A percentile compares a stretch with the other conserved stretches of the same genome.
Conservation (phyloP, 1,140 invertebrate species). For the Drosophila neocordata region DNA sequence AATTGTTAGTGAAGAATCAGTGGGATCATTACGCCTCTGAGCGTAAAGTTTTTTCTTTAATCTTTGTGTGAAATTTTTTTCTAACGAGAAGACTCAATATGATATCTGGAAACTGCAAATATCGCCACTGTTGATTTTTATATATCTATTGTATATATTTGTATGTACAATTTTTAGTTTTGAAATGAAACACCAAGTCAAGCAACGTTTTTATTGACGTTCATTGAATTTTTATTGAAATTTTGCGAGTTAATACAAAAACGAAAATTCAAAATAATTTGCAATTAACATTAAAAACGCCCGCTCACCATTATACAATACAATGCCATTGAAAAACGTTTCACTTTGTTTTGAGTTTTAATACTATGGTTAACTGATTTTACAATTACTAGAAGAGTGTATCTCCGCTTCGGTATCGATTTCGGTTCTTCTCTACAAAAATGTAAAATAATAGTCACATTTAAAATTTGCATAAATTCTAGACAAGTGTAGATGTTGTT, state of each 20-base stretch:
- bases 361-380: slow-evolving; percentile 79
- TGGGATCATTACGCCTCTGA: no score
- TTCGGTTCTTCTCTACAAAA: slow-evolving; percentile 72
- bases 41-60: no score
- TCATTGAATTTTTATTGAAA: slow-evolving; percentile 78
- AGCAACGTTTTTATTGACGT: slow-evolving; percentile 51
- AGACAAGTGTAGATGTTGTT: slow-evolving; percentile 69
- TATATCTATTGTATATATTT: no score
- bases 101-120: no score
- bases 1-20: no score
- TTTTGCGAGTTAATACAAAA: slow-evolving; percentile 79
- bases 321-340: slow-evolving; percentile 72
- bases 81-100: no score
- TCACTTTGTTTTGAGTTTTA: slow-evolving; percentile 34
- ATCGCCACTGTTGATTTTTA: no score
- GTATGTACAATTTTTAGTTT: background rate
- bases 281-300: slow-evolving; percentile 75
- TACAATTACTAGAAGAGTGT: slow-evolving; percentile 71
- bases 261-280: slow-evolving; percentile 67
- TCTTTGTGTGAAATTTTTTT: no score
- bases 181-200: background rate
- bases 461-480: slow-evolving; percentile 77
- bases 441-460: slow-evolving; percentile 78
- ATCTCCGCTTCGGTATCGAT: slow-evolving; percentile 65
- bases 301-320: slow-evolving; percentile 59